Conservation (phyloP, 2,888 invertebrate genomes). For the Hecatera dysodea region DNA sequence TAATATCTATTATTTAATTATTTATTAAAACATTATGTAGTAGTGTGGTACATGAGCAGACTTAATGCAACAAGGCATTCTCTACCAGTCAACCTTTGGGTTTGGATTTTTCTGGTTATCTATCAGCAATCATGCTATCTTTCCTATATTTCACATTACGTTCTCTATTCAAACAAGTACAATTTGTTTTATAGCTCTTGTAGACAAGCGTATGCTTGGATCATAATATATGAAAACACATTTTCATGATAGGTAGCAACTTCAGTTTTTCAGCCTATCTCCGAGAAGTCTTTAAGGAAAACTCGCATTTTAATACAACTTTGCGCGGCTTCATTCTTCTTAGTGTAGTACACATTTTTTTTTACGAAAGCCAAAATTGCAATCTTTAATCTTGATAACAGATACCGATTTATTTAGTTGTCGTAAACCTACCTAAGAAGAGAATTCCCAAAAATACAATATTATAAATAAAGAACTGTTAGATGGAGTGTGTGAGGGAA, state of each 20-base stretch:
- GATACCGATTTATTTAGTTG: conserved; percentile 27
- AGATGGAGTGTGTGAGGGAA: conserved; percentile 13
- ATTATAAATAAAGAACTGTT: neutral
- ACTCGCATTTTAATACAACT: neutral
- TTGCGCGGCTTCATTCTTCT: neutral
- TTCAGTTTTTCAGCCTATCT: neutral
- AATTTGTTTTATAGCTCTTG: no score
- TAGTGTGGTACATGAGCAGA: no score
- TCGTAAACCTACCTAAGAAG: neutral
- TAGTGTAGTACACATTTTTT: no score
- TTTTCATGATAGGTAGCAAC: neutral
- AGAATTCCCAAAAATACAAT: conserved; percentile 19
- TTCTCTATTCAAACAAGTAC: no score
- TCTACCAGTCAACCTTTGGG: no score
- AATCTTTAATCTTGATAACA: conserved; percentile 32
- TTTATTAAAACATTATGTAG: no score
- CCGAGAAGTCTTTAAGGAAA: neutral
- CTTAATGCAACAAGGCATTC: no score
- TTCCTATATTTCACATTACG: no score
- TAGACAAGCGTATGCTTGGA: neutral
- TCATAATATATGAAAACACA: neutral
- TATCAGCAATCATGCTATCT: no score
- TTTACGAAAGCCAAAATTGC: conserved; percentile 9
- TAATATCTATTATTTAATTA: no score
- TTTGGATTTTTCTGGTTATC: no score